A percentile compares a stretch with the other conserved stretches of the same genome.
phyloP scores from a whole-genome alignment of 2,888 invertebrate genomes.

The Euzetes globulus region DNA sequence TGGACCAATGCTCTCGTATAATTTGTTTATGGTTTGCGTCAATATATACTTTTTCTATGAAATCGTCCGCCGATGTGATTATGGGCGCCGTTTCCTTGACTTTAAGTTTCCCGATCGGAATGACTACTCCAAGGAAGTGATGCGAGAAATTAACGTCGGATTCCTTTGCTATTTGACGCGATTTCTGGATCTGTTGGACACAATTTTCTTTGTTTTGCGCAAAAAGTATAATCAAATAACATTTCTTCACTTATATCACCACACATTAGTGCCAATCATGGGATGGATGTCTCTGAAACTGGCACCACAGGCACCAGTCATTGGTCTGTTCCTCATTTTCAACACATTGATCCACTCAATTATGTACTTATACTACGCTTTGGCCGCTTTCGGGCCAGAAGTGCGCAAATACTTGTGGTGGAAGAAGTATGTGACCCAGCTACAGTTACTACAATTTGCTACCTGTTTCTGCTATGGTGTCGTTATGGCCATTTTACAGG shows the following conservation, averaged over 20 bases:
- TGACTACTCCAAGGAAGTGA: neutral
- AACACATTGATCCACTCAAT: constrained; percentile 33
- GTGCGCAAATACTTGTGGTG: constrained; percentile 33
- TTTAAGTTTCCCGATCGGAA: constrained; percentile 33
- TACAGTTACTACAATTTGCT: constrained; percentile 32
- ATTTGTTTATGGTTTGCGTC: constrained; percentile 30
- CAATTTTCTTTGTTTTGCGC: constrained; percentile 33
- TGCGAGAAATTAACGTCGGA: constrained; percentile 24
- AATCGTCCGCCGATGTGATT: constrained; percentile 20
- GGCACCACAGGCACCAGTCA: constrained; percentile 31
- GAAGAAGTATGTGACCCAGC: constrained; percentile 33
- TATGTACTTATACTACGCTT: constrained; percentile 35
- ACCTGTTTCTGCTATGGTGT: constrained; percentile 27
- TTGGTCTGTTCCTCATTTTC: constrained; percentile 32
- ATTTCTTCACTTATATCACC: constrained; percentile 34
- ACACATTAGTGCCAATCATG: constrained; percentile 33
- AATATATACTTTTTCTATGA: constrained; percentile 30
- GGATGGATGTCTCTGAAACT: constrained; percentile 33
- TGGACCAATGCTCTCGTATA: constrained; percentile 31
- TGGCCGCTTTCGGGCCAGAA: constrained; percentile 31
- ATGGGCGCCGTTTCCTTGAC: constrained; percentile 30
- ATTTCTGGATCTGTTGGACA: constrained; percentile 33
- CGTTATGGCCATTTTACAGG: constrained; percentile 27
- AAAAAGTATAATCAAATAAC: constrained; percentile 35
- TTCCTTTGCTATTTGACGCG: constrained; percentile 31